Base-by-base conservation (phyloP, 2,797 vertebrate species). In the Phoebastria nigripes region DNA sequence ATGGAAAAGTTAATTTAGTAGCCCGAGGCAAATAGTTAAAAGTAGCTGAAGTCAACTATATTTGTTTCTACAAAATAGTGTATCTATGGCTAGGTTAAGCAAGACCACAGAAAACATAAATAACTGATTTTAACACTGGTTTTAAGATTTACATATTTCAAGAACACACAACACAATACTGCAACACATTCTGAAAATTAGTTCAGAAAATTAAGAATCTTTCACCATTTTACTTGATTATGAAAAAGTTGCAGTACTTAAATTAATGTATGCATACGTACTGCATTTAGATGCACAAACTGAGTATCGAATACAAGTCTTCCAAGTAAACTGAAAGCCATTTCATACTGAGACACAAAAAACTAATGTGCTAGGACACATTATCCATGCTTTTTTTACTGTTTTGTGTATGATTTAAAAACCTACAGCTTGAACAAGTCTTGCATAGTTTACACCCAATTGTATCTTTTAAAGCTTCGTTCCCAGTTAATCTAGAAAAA, bases 1-100 rank as follows among this genome's bases (percentile, higher is more conserved):
- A 85, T 28, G 51, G 89, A 86, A 82, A 90, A 93, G 54, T 56
- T 54, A 39, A 82, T 65, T 47, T 39, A 44, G 67, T 26, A 79
- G 70, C 73, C 71, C 2, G 24, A 82, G 88, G 86, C 83, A 94
- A 80, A 88, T 4, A 74, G 71, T 39, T 78, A 26, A 41, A 87
- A 77, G 66, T 16, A 31, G 78, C 47, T 52, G 37, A 96, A 96
- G 58, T 46, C 15, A 87, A 79, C 69, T 61, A 11, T 19, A 41
- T 66, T 70, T 91, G 37, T 69, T 87, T 54, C 25, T 63, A 52
- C 44, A 82, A 71, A 92, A 62, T 3, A 80, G 37, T 5, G 20
- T 33, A 76, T 65, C 37, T 41, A 70, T 10, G 41, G 17, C 71
- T 61, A 47, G 46, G 39, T 54, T 58, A 42, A 82, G 52, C 24